Conservation (phyloP, 30 jellyfish, hydroid and myxozoan genomes). For the Catostylus mosaicus region DNA sequence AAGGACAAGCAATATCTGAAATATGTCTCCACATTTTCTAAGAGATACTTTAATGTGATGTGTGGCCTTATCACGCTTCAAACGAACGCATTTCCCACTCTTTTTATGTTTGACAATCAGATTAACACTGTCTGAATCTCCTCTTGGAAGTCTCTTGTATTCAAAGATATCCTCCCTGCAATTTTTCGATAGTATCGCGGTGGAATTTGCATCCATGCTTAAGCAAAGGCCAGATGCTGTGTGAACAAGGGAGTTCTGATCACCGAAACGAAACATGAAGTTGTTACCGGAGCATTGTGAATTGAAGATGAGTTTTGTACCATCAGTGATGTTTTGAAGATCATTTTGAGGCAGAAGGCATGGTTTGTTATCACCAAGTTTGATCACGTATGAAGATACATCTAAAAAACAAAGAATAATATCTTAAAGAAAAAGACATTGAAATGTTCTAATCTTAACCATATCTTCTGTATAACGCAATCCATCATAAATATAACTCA, state of each 20-base stretch:
- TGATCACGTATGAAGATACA: slow-evolving; percentile 63
- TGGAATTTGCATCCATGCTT: slow-evolving; percentile 23
- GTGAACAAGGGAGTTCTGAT: slow-evolving; percentile 46
- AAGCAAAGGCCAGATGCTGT: slow-evolving; percentile 69
- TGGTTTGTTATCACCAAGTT: slow-evolving; percentile 55
- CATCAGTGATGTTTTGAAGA: slow-evolving; percentile 36
- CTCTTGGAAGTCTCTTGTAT: slow-evolving; percentile 60
- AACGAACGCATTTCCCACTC: slow-evolving; percentile 77
- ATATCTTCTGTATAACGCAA: no score
- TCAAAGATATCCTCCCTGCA: slow-evolving; percentile 21
- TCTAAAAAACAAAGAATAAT: slow-evolving; percentile 35
- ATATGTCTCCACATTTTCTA: slow-evolving; percentile 74
- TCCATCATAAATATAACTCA: no score
- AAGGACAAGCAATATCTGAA: slow-evolving; percentile 58
- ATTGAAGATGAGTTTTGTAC: slow-evolving; percentile 17
- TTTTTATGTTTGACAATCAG: slow-evolving; percentile 66
- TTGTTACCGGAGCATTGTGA: slow-evolving; percentile 69
- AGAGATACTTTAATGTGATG: slow-evolving; percentile 51
- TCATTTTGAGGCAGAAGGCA: slow-evolving; percentile 27
- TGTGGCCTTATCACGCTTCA: slow-evolving; percentile 24
- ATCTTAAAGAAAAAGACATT: no score
- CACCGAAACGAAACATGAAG: slow-evolving; percentile 70
- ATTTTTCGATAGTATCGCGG: slow-evolving; percentile 24
- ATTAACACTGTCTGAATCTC: slow-evolving; percentile 37
- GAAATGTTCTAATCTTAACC: no score